These are phyloP conservation scores for Acestrorhynchus altus DNA, from an alignment of 2,797 vertebrate species.

Conservation along the genomic window DNA sequence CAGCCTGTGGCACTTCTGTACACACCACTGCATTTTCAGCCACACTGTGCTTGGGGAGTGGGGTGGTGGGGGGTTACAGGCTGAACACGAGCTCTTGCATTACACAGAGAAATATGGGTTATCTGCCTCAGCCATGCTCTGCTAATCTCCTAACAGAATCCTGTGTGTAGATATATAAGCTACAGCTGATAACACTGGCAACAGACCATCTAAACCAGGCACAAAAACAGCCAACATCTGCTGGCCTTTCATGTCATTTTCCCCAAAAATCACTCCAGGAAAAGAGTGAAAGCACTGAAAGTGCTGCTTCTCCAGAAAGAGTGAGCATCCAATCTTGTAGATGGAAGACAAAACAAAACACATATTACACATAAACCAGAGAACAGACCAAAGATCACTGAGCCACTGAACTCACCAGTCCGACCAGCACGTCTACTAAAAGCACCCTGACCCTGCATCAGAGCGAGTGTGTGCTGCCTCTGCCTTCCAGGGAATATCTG, in stretches of 20 bases:
- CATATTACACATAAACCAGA: background rate
- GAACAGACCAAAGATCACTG: background rate
- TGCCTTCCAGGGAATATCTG: background rate
- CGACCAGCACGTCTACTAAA: constrained; percentile 4
- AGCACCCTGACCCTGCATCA: constrained; percentile 49
- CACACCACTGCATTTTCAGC: background rate
- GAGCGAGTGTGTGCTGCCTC: constrained; percentile 10
- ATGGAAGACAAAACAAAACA: background rate
- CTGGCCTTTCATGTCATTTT: background rate
- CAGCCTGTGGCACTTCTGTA: background rate
- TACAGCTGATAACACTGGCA: constrained; percentile 4
- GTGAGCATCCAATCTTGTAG: background rate
- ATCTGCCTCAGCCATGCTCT: constrained; percentile 4
- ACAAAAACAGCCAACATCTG: background rate
- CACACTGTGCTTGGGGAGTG: too few relatives aligned
- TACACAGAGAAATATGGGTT: background rate
- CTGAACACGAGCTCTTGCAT: background rate
- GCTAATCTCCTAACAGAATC: background rate
- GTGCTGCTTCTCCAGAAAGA: background rate
- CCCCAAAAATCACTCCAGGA: background rate
- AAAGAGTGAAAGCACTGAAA: background rate
- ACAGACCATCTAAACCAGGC: background rate
- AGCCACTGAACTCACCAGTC: constrained; percentile 38
- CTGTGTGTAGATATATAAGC: background rate
- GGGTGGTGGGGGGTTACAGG: too few relatives aligned